phyloP scores from a whole-genome alignment of 2,888 invertebrate genomes.

The Melikaiella ostensackeni region DNA sequence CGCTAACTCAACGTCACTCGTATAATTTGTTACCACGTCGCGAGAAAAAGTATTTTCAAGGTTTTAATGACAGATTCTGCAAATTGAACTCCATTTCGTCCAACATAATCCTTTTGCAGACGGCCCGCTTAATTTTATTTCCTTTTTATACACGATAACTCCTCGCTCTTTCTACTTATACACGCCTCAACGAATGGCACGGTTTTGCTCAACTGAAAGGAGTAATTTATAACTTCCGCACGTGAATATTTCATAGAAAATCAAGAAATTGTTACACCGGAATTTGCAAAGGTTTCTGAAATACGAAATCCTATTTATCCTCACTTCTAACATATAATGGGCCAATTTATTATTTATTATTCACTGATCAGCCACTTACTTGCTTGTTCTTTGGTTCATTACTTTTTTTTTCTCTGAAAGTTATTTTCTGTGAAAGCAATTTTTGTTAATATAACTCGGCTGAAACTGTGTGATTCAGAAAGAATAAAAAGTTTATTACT shows the following conservation, averaged over 20 bases:
- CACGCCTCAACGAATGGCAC: not conserved
- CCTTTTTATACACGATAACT: not conserved
- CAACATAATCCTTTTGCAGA: conserved; percentile 10
- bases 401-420: not conserved
- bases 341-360: not conserved
- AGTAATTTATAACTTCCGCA: conserved; percentile 17
- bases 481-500: too few species aligned
- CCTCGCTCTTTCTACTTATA: not conserved
- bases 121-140: not conserved
- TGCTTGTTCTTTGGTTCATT: not conserved
- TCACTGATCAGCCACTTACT: not conserved
- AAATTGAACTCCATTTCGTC: not conserved
- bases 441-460: not conserved
- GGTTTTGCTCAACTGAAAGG: conserved; percentile 18
- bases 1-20: not conserved
- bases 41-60: too few species aligned
- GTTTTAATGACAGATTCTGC: not conserved
- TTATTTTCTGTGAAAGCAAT: not conserved
- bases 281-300: not conserved
- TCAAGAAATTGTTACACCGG: not conserved
- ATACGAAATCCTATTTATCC: not conserved
- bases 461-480: not conserved
- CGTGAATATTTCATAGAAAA: conserved; percentile 24
- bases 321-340: not conserved
- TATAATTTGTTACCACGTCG: too few species aligned